A percentile compares a stretch with the other conserved stretches of the same genome.
Conservation (phyloP, 30 jellyfish, hydroid and myxozoan species). For the Aurelia sp. region DNA sequence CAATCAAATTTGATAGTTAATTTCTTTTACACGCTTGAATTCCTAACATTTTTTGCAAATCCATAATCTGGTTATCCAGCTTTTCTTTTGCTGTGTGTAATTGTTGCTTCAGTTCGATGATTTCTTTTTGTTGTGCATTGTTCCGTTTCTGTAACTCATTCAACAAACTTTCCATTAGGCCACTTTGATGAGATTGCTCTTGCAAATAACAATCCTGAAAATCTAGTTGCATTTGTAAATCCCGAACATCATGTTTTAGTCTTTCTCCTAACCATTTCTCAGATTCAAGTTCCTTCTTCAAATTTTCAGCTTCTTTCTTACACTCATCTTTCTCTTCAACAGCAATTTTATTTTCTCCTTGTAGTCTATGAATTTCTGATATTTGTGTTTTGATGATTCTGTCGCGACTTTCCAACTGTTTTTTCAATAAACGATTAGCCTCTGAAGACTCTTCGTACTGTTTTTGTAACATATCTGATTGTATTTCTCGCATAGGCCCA, state of each 20-base stretch:
- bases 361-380: constrained; percentile 65
- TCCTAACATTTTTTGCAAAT: constrained; percentile 61
- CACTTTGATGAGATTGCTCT: constrained; percentile 64
- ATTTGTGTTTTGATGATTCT: constrained; percentile 41
- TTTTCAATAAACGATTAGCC: constrained; percentile 31
- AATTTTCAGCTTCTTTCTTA: neutral
- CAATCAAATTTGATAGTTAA: no score
- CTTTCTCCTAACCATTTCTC: constrained; percentile 70
- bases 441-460: constrained; percentile 35
- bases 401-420: constrained; percentile 58
- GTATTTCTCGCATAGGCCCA: constrained; percentile 50
- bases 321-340: constrained; percentile 1
- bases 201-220: constrained; percentile 73
- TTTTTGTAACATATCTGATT: neutral
- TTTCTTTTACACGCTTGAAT: neutral
- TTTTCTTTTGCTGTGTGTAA: constrained; percentile 45
- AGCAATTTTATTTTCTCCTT: constrained; percentile 24
- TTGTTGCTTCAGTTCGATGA: constrained; percentile 68
- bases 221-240: constrained; percentile 56
- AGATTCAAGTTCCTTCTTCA: constrained; percentile 30
- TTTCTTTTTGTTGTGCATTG: constrained; percentile 61
- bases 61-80: constrained; percentile 53
- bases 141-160: constrained; percentile 51
- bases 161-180: constrained; percentile 33
- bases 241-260: constrained; percentile 57